Evolutionary conservation across 2,888 invertebrate species (phyloP).

Genomic region (Nezara viridula): DNA sequence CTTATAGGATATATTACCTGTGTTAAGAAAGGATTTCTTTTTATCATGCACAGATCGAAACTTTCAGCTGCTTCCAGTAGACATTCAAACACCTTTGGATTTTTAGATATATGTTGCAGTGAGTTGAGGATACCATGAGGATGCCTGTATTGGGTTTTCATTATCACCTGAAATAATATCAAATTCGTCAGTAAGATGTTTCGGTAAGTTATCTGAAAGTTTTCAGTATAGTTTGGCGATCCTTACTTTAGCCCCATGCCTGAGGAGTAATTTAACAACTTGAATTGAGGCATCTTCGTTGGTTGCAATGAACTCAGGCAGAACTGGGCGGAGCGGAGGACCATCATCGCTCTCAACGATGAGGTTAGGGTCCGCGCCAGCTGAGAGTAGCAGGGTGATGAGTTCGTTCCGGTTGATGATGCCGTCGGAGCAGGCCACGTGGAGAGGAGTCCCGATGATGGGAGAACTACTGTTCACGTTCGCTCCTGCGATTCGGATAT

Average conservation of each 20-base stretch:
- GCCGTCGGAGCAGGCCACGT: conserved; percentile 80
- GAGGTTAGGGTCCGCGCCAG: conserved; percentile 82
- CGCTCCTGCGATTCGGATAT: conserved; percentile 74
- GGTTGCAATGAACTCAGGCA: conserved; percentile 86
- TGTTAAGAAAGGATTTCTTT: conserved; percentile 78
- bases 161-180: conserved; percentile 74
- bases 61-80: conserved; percentile 82
- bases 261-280: conserved; percentile 79
- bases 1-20: no score
- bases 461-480: conserved; percentile 85
- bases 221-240: conserved; percentile 61
- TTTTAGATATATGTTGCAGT: conserved; percentile 76
- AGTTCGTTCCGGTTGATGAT: conserved; percentile 68
- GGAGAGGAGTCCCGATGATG: conserved; percentile 85
- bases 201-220: background rate
- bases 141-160: conserved; percentile 87
- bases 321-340: conserved; percentile 80
- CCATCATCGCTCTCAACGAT: conserved; percentile 83
- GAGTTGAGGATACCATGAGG: conserved; percentile 87
- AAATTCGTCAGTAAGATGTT: background rate
- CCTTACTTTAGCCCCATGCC: conserved; percentile 81
- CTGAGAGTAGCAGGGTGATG: conserved; percentile 77
- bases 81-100: conserved; percentile 74
- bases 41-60: conserved; percentile 85
- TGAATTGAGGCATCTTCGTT: conserved; percentile 78